Percentiles rank a stretch among this genome's conserved stretches.
These are phyloP conservation scores for Ammodytes marinus DNA, from an alignment of 2,113 vertebrate genomes.

Conservation along the genomic window DNA sequence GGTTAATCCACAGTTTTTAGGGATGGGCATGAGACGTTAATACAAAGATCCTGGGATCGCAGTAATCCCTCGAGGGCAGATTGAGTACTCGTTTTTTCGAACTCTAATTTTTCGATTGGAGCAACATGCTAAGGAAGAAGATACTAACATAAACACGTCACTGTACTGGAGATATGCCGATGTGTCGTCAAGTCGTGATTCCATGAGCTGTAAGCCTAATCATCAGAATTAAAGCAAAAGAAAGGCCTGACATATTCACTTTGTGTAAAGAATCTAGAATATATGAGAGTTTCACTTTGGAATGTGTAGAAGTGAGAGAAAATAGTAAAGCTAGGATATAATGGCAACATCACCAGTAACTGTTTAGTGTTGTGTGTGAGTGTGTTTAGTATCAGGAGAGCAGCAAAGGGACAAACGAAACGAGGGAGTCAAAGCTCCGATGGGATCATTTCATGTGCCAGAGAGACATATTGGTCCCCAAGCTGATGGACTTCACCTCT, in stretches of 20 bases:
- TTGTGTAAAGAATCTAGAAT: neutral
- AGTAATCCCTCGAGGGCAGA: no score
- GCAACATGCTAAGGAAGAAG: neutral
- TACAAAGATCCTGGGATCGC: no score
- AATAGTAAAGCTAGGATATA: neutral
- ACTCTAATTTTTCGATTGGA: no score
- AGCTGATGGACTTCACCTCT: neutral
- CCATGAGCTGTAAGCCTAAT: no score
- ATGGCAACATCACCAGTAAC: neutral
- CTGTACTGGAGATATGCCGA: neutral
- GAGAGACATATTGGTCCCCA: neutral
- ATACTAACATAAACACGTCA: neutral
- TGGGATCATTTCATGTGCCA: constrained; percentile 4
- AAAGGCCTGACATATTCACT: no score
- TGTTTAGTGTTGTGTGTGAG: neutral
- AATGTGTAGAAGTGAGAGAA: neutral
- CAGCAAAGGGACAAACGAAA: neutral
- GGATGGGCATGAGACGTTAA: no score
- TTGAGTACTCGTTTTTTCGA: no score
- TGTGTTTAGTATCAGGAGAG: neutral
- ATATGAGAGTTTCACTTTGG: neutral
- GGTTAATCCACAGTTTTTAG: neutral
- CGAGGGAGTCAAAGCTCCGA: constrained; percentile 1
- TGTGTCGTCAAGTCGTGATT: neutral
- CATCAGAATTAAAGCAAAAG: no score